Evolutionary conservation across 2,113 vertebrate genomes (phyloP), one percentile per base, ranked within the genome.

Genomic region (Limanda limanda): DNA sequence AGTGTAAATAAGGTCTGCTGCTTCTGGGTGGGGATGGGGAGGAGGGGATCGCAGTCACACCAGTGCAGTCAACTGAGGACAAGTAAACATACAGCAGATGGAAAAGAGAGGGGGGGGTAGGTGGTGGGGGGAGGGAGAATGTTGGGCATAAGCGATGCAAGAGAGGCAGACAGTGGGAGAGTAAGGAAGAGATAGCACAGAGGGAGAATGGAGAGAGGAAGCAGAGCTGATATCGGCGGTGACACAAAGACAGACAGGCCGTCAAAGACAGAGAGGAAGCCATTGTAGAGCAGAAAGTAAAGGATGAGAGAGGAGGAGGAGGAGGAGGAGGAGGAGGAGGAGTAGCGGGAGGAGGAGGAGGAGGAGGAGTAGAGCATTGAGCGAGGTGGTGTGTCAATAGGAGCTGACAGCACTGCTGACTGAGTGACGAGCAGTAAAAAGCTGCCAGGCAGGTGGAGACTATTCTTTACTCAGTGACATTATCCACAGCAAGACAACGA

Each of bases 1-100:
- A 86, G 90, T 86, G 91, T 91, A 92, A 92, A 93, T 93, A 92
- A 90, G 77, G 79, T 85, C 74, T 79, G 81, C 85, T 89, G 85
- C 79, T 71, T 83, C 51, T 1, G 77, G 61, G 62, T 13, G 24
- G 18, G 2, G 40, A 71, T 17, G 61, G 31, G 7, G 68, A 62
- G 35, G 63, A 60, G 70, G 67, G 35, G 63, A 60, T 76, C 76
- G 2, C 70, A 60, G 83, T 80, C 74, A 78, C 81, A 91, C 85
- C 81, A 79, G 84, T 37, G 74, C 86, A 90, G 86, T 88, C 75
- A 71, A 78, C 82, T 76, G 85, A 84, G 80, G 82, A 91, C 81
- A 83, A 85, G 70, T 82, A 85, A 89, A 88, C 75, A 86, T 37
- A 60, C 67, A 75, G 81, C 82, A 90, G 82, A 89, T 76, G 71